Evolutionary conservation across 2,797 vertebrate species (phyloP), one percentile per base, ranked within the genome.

Genomic region (Emys orbicularis): DNA sequence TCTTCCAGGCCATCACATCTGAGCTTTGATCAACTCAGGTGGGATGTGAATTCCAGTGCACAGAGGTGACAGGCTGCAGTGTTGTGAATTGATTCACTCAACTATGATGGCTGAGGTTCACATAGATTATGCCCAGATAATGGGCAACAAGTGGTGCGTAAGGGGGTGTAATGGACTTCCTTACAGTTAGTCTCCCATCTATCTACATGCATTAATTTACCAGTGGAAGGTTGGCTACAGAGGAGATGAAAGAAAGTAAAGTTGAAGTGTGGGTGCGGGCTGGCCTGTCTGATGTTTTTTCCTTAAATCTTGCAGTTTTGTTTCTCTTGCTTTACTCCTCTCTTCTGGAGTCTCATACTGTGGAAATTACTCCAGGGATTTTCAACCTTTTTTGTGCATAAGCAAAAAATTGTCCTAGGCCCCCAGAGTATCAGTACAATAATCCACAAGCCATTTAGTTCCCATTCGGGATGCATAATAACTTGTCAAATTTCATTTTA

Each of bases 171-270:
- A 90, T 1, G 1, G 56, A 61, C 65, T 25, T 86, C 72, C 41
- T 89, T 81, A 82, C 92, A 92, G 72, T 72, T 65, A 80, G n/a
- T 68, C 88, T 87, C 25, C 29, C 11, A 1, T 86, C 1, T 1
- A 12, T 88, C 84, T 25, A 61, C 53, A 84, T 90, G 79, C 47
- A 89, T 86, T 72, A 85, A 8, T n/a, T 56, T 83, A 68, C 68
- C 59, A 37, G 1, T 81, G 44, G 61, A 52, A 79, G 85, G 49
- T 44, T 23, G 54, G 8, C 15, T 87, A 18, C 21, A 0, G 0
- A 59, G 83, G 27, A 56, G 84, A 68, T 68, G 61, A 68, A 68
- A 68, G 9, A n/a, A 47, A 83, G 27, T 50, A 77, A 44, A 92
- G 65, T 57, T 50, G 41, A 89, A 72, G 4, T 34, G 21, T 49